These are phyloP conservation scores for Psilanteris sp. DNA, from an alignment of 1,140 invertebrate species.

Conservation along the genomic window DNA sequence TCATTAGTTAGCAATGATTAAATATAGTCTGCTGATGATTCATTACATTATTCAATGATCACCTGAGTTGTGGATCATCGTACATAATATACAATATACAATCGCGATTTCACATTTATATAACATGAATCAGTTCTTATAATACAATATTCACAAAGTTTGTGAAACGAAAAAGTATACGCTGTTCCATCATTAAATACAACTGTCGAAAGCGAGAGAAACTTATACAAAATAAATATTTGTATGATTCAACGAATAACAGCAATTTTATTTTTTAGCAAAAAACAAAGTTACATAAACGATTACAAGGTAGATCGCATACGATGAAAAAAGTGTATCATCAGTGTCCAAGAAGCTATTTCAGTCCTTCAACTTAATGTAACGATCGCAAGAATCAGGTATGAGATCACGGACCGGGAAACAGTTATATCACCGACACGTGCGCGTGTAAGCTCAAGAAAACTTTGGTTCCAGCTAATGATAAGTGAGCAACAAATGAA, in stretches of 20 bases:
- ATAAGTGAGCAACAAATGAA: too few species aligned
- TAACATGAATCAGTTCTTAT: slow-evolving; percentile 12
- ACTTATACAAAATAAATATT: slow-evolving; percentile 9
- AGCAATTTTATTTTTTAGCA: not conserved
- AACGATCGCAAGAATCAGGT: slow-evolving; percentile 19
- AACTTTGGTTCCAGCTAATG: too few species aligned
- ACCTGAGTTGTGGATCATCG: slow-evolving; percentile 20
- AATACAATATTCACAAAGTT: too few species aligned
- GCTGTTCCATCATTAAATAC: slow-evolving; percentile 8
- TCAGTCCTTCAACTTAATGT: slow-evolving; percentile 8
- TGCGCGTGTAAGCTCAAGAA: too few species aligned
- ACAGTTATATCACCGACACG: slow-evolving; percentile 47
- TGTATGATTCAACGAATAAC: not conserved
- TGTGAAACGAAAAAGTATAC: too few species aligned
- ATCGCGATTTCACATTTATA: slow-evolving; percentile 6
- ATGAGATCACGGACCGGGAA: slow-evolving; percentile 43
- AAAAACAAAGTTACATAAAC: slow-evolving; percentile 18
- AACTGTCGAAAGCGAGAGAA: slow-evolving; percentile 8
- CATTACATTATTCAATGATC: too few species aligned
- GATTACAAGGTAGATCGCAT: not conserved
- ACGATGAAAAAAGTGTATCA: slow-evolving; percentile 37
- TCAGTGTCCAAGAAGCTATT: slow-evolving; percentile 26
- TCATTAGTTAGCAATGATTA: too few species aligned
- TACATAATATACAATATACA: slow-evolving; percentile 19
- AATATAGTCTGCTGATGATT: too few species aligned